Conservation (phyloP, 2,888 invertebrate genomes). For the Maniola hyperantus region DNA sequence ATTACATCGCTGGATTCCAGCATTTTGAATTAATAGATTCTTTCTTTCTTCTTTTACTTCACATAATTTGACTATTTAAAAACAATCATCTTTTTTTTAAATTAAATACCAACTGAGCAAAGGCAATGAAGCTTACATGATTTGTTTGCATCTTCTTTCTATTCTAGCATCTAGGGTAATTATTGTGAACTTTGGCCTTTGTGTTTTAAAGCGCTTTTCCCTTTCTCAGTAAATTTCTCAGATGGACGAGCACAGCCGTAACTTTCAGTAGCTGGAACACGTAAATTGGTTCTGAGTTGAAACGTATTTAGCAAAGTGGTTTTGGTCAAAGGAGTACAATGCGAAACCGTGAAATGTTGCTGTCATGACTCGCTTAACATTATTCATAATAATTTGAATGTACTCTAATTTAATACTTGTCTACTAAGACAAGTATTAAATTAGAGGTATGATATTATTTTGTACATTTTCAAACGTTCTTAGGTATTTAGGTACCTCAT, state of each 20-base stretch:
- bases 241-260: background rate
- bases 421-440: too few relatives aligned
- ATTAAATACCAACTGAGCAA: too few relatives aligned
- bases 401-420: too few relatives aligned
- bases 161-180: background rate
- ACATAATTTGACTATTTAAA: too few relatives aligned
- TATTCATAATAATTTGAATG: background rate
- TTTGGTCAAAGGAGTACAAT: background rate
- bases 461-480: too few relatives aligned
- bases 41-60: too few relatives aligned
- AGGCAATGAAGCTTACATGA: too few relatives aligned
- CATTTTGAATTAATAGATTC: too few relatives aligned
- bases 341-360: background rate
- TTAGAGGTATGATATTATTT: too few relatives aligned
- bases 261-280: constrained; percentile 6
- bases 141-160: constrained; percentile 5
- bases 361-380: background rate
- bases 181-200: constrained; percentile 1
- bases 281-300: constrained; percentile 6
- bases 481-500: too few relatives aligned
- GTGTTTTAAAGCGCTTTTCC: background rate
- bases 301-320: constrained; percentile 6
- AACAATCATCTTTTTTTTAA: too few relatives aligned
- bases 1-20: too few relatives aligned
- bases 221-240: background rate